Percentiles rank a stretch among this genome's conserved stretches.
phyloP scores from a whole-genome alignment of 2,113 vertebrate genomes.

The Heterochromis multidens region DNA sequence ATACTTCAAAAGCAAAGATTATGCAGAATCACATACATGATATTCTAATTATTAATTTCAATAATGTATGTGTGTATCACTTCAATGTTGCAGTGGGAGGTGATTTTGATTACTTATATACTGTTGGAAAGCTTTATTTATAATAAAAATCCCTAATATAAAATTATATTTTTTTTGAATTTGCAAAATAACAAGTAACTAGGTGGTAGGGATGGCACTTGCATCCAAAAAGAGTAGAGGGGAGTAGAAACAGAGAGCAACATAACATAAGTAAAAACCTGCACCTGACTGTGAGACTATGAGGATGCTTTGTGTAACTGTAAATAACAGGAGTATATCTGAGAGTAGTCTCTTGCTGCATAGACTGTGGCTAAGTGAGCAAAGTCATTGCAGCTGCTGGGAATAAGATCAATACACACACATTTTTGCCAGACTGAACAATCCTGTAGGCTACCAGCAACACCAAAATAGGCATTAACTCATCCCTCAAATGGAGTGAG shows the following conservation, averaged over 20 bases:
- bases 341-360: conserved; percentile 1
- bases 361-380: not conserved
- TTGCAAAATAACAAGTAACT: not conserved
- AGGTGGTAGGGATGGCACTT: not conserved
- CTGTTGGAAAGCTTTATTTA: not conserved
- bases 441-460: conserved; percentile 39
- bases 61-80: not conserved
- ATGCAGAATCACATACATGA: not conserved
- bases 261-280: not conserved
- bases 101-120: not conserved
- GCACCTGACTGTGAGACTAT: not conserved
- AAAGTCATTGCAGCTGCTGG: conserved; percentile 39
- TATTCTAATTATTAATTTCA: not conserved
- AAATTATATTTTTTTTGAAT: not conserved
- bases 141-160: not conserved
- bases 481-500: conserved; percentile 36
- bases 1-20: not conserved
- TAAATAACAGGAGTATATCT: conserved; percentile 33
- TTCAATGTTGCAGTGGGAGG: not conserved
- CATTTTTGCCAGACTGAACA: conserved; percentile 39
- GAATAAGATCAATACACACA: conserved; percentile 58
- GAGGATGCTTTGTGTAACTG: conserved; percentile 26
- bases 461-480: conserved; percentile 53
- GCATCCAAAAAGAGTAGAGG: not conserved
- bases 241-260: not conserved